Conservation (phyloP, 2,888 invertebrate genomes). For the Torymus tubicola region DNA sequence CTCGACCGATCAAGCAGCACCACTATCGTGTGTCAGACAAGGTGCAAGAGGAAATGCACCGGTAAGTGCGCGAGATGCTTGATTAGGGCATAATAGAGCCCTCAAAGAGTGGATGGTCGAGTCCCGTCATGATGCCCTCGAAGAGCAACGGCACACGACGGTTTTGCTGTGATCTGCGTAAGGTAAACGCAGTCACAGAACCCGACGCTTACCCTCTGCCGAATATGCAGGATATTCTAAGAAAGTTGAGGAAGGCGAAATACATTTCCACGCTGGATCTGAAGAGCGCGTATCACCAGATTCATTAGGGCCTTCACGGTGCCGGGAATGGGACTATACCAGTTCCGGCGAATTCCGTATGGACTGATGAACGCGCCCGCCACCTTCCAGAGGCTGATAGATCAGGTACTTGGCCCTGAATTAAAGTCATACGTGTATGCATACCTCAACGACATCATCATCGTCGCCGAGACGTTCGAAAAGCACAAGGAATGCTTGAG, state of each 20-base stretch:
- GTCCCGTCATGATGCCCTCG: slow-evolving; percentile 6
- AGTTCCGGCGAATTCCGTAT: too few species aligned
- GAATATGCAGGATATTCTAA: slow-evolving; percentile 25
- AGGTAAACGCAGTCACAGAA: slow-evolving; percentile 26
- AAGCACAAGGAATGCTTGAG: too few species aligned
- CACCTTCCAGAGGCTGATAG: too few species aligned
- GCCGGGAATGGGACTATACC: too few species aligned
- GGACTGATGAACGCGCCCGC: too few species aligned
- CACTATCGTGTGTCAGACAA: slow-evolving; percentile 22
- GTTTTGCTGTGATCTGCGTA: slow-evolving; percentile 46
- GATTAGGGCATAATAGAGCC: slow-evolving; percentile 15
- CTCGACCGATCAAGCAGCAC: slow-evolving; percentile 24
- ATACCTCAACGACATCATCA: too few species aligned
- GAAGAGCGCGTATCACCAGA: slow-evolving; percentile 65
- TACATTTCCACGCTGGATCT: slow-evolving; percentile 51
- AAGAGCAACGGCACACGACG: slow-evolving; percentile 19
- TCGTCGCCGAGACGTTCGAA: too few species aligned
- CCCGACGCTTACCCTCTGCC: slow-evolving; percentile 46
- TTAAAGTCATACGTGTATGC: too few species aligned
- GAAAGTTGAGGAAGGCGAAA: slow-evolving; percentile 22
- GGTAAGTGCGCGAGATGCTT: slow-evolving; percentile 9
- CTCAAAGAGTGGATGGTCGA: slow-evolving; percentile 26
- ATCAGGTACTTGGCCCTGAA: too few species aligned
- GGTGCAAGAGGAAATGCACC: slow-evolving; percentile 15
- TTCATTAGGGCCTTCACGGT: slow-evolving; percentile 25